phyloP scores from a whole-genome alignment of 1,140 invertebrate genomes.

The Rhyacophila brunnea region DNA sequence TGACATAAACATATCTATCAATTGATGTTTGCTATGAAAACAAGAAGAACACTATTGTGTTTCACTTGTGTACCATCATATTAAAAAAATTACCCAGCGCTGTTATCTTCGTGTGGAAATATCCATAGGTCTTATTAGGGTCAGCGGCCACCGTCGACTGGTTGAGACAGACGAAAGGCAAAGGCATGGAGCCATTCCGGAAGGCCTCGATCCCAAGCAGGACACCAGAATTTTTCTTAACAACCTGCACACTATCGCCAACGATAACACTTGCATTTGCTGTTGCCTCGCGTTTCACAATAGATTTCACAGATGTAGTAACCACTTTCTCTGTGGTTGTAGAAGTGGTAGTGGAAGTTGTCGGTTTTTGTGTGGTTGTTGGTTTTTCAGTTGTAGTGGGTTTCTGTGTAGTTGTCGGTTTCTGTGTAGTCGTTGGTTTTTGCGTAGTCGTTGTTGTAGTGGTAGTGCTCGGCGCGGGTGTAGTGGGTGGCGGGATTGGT shows the following conservation, averaged over 20 bases:
- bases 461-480: conserved; percentile 58
- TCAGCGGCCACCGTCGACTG: conserved; percentile 60
- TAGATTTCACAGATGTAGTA: conserved; percentile 14
- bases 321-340: conserved; percentile 10
- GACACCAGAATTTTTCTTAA: background rate
- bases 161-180: conserved; percentile 61
- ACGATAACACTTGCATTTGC: background rate
- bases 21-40: too few species aligned
- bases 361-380: conserved; percentile 38
- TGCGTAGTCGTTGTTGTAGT: conserved; percentile 54
- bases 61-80: too few species aligned
- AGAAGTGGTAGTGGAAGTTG: conserved; percentile 20
- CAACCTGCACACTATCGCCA: background rate
- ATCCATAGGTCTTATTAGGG: conserved; percentile 70
- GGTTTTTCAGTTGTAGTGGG: conserved; percentile 33
- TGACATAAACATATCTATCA: too few species aligned
- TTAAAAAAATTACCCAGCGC: conserved; percentile 57
- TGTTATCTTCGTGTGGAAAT: conserved; percentile 61
- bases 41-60: too few species aligned
- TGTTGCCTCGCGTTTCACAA: conserved; percentile 29
- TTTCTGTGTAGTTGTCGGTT: conserved; percentile 36
- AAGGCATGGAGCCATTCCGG: conserved; percentile 13
- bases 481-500: conserved; percentile 59
- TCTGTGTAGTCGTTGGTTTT: conserved; percentile 45
- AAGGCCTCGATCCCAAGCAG: background rate